phyloP scores from a whole-genome alignment of 1,140 invertebrate genomes.

The Calephelis nemesis region DNA sequence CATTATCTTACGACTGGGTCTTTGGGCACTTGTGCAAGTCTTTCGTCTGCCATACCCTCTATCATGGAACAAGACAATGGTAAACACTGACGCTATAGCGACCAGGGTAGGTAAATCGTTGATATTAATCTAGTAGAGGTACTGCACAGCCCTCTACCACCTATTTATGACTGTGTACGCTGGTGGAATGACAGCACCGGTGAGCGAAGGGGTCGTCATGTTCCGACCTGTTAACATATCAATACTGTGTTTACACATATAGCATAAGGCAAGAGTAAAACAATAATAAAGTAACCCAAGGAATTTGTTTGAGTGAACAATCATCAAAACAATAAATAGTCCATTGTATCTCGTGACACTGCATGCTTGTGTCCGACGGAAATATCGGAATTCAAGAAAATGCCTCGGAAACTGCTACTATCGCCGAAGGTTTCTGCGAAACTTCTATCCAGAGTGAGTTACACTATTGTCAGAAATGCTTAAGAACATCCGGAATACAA shows the following conservation, averaged over 20 bases:
- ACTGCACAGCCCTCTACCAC: no score
- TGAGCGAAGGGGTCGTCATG: no score
- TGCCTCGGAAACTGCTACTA: conserved; percentile 24
- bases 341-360: neutral
- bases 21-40: no score
- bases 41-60: no score
- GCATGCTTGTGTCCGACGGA: conserved; percentile 7
- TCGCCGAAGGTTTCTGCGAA: conserved; percentile 28
- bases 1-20: no score
- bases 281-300: neutral
- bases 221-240: no score
- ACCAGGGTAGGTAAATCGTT: no score
- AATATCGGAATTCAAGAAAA: conserved; percentile 18
- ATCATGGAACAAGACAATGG: no score
- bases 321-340: conserved; percentile 14
- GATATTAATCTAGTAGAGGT: no score
- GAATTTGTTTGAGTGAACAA: conserved; percentile 11
- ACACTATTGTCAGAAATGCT: neutral
- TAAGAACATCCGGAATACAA: neutral
- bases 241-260: neutral
- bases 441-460: conserved; percentile 9
- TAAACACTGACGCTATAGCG: no score
- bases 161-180: no score
- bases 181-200: no score
- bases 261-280: neutral